Base-by-base conservation (phyloP, 2,113 vertebrate species). In the Dissostichus mawsoni region DNA sequence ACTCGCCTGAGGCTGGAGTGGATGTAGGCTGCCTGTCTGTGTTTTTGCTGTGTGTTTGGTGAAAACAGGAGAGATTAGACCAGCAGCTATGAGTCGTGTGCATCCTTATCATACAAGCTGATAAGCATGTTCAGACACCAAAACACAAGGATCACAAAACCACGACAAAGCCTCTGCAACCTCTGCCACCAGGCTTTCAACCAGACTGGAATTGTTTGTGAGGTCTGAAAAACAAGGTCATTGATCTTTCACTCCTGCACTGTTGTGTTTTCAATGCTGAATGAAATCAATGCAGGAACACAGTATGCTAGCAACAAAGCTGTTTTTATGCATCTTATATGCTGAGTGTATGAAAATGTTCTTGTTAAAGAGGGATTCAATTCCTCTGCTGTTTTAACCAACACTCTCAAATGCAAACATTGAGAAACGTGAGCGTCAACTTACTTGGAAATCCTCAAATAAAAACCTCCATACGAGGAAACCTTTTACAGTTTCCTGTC, bases 1-100 rank as follows among this genome's bases (percentile, higher is more conserved):
- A 58, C 59, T 73, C 0, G 83, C 88, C 83, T 3, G 5, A 76
- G 81, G 83, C 81, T 13, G 67, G 33, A 80, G 79, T 68, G 65
- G 25, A 83, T 55, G 52, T 79, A 57, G 64, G 56, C 56, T 76
- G 83, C 48, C 62, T 80, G 62, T 90, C 75, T 63, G 47, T 73
- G 69, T 68, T 74, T 80, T 36, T 66, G 74, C 56, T 71, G 16
- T n/a, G 68, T 75, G 59, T 68, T 80, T 86, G 45, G 73, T 45
- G 11, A 72, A 44, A 74, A 66, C 73, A 65, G 64, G 66, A 72
- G 66, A 76, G 59, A 82, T 87, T 74, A 78, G 13, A 61, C 53
- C 9, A 1, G 56, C 68, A 51, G 23, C 68, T 80, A 76, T 70
- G 74, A 69, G 55, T 45, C 66, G 48, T 68, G 65, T 33, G 29